Conservation (phyloP, 2,113 vertebrate genomes). For the Lontra canadensis region DNA sequence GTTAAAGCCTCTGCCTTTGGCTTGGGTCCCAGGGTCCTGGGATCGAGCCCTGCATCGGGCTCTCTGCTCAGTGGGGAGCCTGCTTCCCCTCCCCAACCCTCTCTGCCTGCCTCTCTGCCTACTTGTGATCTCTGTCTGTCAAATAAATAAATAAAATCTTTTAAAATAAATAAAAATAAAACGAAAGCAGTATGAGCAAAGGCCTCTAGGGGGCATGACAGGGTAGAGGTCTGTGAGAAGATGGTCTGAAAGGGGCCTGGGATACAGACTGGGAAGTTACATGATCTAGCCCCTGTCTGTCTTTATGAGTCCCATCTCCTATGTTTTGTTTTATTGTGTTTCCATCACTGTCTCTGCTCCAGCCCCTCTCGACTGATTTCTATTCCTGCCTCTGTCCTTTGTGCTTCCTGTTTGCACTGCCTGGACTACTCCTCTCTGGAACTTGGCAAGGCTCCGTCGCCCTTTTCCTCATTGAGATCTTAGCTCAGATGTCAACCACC, state of each 20-base stretch:
- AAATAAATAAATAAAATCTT: too few relatives aligned
- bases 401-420: neutral
- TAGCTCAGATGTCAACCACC: neutral
- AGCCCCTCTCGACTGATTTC: neutral
- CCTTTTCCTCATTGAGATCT: neutral
- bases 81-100: too few relatives aligned
- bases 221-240: neutral
- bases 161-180: neutral
- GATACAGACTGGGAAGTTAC: neutral
- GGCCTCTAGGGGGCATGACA: neutral
- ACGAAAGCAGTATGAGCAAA: neutral
- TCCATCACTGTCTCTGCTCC: neutral
- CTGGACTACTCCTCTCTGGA: neutral
- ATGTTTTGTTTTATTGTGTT: neutral
- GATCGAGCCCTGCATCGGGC: too few relatives aligned
- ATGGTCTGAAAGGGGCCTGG: neutral
- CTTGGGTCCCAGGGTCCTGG: too few relatives aligned
- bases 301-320: neutral
- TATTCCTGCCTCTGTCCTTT: neutral
- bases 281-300: neutral
- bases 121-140: too few relatives aligned
- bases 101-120: too few relatives aligned
- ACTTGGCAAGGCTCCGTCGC: neutral
- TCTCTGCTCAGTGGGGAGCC: too few relatives aligned
- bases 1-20: too few relatives aligned